A percentile compares a stretch with the other conserved stretches of the same genome.
Evolutionary conservation across 2,888 invertebrate species (phyloP).

Genomic region (Cheilosia vulpina): DNA sequence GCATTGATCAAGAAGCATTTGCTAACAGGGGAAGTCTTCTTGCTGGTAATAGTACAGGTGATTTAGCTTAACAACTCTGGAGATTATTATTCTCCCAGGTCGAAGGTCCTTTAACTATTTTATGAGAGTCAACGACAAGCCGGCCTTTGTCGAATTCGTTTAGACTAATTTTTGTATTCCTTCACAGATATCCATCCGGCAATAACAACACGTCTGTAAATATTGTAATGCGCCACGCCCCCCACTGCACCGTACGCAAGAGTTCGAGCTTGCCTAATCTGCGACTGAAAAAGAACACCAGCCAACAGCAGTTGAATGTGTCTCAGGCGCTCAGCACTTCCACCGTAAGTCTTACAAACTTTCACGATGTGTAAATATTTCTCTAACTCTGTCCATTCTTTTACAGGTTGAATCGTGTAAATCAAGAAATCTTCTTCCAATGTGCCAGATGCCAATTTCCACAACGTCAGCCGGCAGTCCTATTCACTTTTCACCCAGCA

Average conservation of each 20-base stretch:
- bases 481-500: constrained; percentile 78
- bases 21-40: too few relatives aligned
- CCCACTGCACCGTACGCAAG: constrained; percentile 86
- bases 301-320: constrained; percentile 80
- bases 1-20: too few relatives aligned
- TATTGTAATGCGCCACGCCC: constrained; percentile 85
- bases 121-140: neutral
- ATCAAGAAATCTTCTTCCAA: constrained; percentile 82
- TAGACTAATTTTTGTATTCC: constrained; percentile 5
- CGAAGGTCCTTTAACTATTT: too few relatives aligned
- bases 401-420: constrained; percentile 79
- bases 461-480: constrained; percentile 67
- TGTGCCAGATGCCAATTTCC: constrained; percentile 83
- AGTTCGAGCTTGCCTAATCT: constrained; percentile 93
- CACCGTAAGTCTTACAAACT: constrained; percentile 85
- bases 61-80: too few relatives aligned
- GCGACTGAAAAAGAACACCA: constrained; percentile 80
- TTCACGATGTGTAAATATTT: neutral
- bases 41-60: too few relatives aligned
- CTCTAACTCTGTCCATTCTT: neutral
- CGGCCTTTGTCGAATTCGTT: neutral
- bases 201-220: constrained; percentile 87
- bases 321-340: constrained; percentile 88
- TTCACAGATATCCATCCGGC: constrained; percentile 89
- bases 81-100: too few relatives aligned